Conservation (phyloP, 2,113 vertebrate species). For the Crotalus tigris region DNA sequence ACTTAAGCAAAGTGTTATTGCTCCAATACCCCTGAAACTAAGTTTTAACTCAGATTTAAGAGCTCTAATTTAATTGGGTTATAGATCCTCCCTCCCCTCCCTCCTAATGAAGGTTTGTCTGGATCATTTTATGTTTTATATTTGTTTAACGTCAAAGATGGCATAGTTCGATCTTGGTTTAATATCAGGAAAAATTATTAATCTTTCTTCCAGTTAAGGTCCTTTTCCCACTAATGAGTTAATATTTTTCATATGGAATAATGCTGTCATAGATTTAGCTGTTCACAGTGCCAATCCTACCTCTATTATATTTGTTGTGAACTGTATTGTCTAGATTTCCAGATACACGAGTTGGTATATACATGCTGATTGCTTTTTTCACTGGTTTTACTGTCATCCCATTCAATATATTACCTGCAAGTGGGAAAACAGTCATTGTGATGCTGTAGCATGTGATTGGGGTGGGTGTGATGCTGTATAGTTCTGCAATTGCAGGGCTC, state of each 20-base stretch:
- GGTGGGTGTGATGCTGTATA: neutral
- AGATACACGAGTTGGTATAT: neutral
- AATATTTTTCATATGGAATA: neutral
- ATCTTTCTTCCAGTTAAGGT: neutral
- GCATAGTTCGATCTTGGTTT: neutral
- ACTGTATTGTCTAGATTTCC: neutral
- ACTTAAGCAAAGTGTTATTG: slow-evolving; percentile 22
- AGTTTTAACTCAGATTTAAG: slow-evolving; percentile 13
- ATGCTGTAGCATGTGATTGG: neutral
- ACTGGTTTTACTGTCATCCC: neutral
- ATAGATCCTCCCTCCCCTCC: neutral
- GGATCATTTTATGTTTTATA: neutral
- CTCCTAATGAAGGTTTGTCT: neutral
- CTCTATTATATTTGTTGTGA: neutral
- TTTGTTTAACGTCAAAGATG: neutral
- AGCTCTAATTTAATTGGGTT: slow-evolving; percentile 14
- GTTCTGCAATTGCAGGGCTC: neutral
- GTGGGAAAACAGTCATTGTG: neutral
- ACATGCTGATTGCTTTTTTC: neutral
- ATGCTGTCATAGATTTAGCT: neutral
- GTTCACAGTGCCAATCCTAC: neutral
- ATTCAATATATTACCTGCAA: neutral
- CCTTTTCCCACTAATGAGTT: neutral
- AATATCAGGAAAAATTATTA: neutral
- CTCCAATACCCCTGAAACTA: slow-evolving; percentile 12